These are phyloP conservation scores for Thymelicus acteon DNA, from an alignment of 2,888 invertebrate genomes.

Conservation along the genomic window DNA sequence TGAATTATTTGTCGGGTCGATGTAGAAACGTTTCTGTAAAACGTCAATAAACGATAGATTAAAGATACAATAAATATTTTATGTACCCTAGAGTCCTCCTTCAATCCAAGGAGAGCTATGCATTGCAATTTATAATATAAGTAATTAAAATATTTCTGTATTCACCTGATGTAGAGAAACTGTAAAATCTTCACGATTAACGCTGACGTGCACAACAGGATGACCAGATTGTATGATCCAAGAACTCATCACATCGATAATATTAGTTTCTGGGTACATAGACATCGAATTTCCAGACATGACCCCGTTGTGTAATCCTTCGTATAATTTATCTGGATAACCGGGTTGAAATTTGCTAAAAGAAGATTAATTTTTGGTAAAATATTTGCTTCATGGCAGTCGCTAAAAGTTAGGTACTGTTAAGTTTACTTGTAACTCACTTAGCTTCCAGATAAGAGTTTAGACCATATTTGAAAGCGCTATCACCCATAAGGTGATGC, in stretches of 20 bases:
- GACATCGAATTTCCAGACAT: conserved; percentile 54
- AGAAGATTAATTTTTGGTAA: background rate
- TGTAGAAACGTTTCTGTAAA: conserved; percentile 70
- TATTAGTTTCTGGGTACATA: conserved; percentile 54
- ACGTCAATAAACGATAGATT: background rate
- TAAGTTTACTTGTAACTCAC: conserved; percentile 64
- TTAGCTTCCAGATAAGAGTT: conserved; percentile 67
- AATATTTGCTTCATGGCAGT: background rate
- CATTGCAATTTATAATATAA: too few relatives aligned
- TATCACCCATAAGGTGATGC: conserved; percentile 72
- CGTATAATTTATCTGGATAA: conserved; percentile 77
- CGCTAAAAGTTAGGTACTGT: too few relatives aligned
- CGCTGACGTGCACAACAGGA: conserved; percentile 65
- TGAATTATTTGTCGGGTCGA: conserved; percentile 58
- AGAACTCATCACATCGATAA: conserved; percentile 66
- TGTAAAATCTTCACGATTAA: conserved; percentile 61
- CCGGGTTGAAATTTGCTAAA: conserved; percentile 72
- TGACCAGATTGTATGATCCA: conserved; percentile 75
- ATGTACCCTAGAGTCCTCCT: too few relatives aligned
- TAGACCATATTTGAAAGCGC: conserved; percentile 60
- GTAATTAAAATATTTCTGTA: background rate
- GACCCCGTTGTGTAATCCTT: conserved; percentile 68
- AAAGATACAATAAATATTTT: too few relatives aligned
- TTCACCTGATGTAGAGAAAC: conserved; percentile 67
- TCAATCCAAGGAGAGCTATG: too few relatives aligned